A percentile compares a stretch with the other conserved stretches of the same genome.
These are phyloP conservation scores for Trachymyrmex septentrionalis DNA, from an alignment of 1,140 invertebrate species.

Conservation along the genomic window DNA sequence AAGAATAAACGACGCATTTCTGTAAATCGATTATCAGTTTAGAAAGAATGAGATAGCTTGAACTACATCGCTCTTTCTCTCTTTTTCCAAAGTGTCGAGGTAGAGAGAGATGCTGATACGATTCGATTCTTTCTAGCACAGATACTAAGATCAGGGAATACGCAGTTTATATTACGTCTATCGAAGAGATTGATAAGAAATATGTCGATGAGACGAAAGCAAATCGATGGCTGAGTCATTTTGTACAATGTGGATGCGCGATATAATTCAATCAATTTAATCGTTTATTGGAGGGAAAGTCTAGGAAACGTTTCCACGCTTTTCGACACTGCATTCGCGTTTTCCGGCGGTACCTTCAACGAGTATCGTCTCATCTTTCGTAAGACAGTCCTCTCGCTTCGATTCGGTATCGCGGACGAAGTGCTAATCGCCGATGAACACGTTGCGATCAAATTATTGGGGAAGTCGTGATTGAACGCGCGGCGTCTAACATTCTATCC, in stretches of 20 bases:
- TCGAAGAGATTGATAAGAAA: background rate
- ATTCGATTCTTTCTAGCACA: too few relatives aligned
- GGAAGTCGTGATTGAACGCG: conserved; percentile 37
- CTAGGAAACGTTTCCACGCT: background rate
- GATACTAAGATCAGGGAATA: too few relatives aligned
- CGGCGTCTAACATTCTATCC: conserved; percentile 13
- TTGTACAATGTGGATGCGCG: background rate
- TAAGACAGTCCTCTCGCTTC: conserved; percentile 27
- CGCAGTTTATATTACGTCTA: too few relatives aligned
- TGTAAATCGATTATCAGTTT: too few relatives aligned
- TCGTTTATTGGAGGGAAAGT: background rate
- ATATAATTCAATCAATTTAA: background rate
- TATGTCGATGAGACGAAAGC: background rate
- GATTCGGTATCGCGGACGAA: conserved; percentile 15
- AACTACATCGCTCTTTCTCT: too few relatives aligned
- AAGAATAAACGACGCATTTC: too few relatives aligned
- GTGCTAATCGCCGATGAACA: conserved; percentile 21
- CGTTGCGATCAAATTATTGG: conserved; percentile 36
- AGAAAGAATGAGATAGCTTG: too few relatives aligned
- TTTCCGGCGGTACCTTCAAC: background rate
- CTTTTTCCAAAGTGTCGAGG: too few relatives aligned
- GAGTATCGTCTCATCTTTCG: background rate
- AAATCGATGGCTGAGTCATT: background rate
- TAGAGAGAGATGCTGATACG: too few relatives aligned
- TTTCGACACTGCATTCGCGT: background rate